Evolutionary conservation across 2,888 invertebrate genomes (phyloP), one percentile per base, ranked within the genome.

Genomic region (Polyommatus icarus): DNA sequence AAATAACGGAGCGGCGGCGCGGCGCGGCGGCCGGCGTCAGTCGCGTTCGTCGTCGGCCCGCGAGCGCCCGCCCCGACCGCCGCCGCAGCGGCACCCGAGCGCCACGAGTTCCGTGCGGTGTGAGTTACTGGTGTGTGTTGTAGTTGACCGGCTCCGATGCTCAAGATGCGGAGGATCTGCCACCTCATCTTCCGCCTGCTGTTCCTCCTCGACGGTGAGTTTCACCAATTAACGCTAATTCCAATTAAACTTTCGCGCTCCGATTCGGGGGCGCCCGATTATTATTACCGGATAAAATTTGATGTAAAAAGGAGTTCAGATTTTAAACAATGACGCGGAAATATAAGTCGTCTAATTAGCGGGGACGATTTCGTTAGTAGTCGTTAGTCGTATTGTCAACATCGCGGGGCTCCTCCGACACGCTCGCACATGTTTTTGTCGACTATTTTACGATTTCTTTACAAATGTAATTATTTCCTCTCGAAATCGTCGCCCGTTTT

Each of bases 91-190:
- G 15, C 40, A 10, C 67, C 50, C 67, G 77, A 54, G 76, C 72
- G 76, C 71, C 73, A 76, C 79, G 79, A 78, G 79, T 36, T 77
- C 24, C 50, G 71, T 67, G 76, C 71, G 54, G 46, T 50, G 40
- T 18, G 73, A 59, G 57, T 71, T 46, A 75, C 20, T 76, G 79
- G 79, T 79, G 76, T 76, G 78, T 78, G 20, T 67, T 50, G 10
- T 46, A 73, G 71, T 32, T 76, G 73, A 71, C 54, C 76, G 72
- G 32, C 46, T 79, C 81, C 81, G 83, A 90, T 90, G 90, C 84
- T 89, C 86, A 89, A 89, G 87, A 92, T 92, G 91, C 90, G 87
- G 89, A 88, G 93, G 91, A 91, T 92, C 87, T 92, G 90, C 83
- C 90, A 90, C 83, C 89, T 92, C 82, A 87, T 92, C 82, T 91